These are phyloP conservation scores for Agrypnus murinus DNA, from an alignment of 2,888 invertebrate genomes.

Conservation along the genomic window DNA sequence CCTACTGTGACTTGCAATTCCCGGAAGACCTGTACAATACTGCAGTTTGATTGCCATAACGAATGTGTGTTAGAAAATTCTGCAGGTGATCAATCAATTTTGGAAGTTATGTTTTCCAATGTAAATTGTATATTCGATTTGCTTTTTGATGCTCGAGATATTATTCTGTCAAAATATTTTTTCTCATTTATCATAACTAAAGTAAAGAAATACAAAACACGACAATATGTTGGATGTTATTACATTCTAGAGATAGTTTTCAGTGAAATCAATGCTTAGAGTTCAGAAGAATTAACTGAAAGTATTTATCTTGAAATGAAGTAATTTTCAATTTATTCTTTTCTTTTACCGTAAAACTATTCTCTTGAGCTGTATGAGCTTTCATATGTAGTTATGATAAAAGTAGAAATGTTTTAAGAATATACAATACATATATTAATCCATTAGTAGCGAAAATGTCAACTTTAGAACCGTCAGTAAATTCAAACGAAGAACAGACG, in stretches of 20 bases:
- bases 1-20: conserved; percentile 12
- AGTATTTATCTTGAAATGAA: no score
- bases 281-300: no score
- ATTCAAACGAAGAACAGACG: conserved; percentile 62
- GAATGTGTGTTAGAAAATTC: conserved; percentile 29
- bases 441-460: conserved; percentile 48
- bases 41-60: conserved; percentile 11
- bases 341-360: no score
- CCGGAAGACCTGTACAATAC: conserved; percentile 23
- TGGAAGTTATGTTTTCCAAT: conserved; percentile 18
- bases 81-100: conserved; percentile 29
- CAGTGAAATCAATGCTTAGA: no score
- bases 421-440: conserved; percentile 17
- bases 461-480: conserved; percentile 58
- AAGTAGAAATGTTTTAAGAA: conserved; percentile 1
- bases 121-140: conserved; percentile 13
- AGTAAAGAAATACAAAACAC: background rate
- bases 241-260: no score
- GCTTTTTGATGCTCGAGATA: conserved; percentile 24
- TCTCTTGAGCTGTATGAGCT: no score
- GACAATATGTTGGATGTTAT: background rate
- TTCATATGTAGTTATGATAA: no score
- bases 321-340: no score
- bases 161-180: conserved; percentile 34
- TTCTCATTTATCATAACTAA: conserved; percentile 1